Percentiles rank a stretch among this genome's conserved stretches.
Conservation (phyloP, 37 sponge, comb jelly and placozoan species). For the Dysidea cf. avara region DNA sequence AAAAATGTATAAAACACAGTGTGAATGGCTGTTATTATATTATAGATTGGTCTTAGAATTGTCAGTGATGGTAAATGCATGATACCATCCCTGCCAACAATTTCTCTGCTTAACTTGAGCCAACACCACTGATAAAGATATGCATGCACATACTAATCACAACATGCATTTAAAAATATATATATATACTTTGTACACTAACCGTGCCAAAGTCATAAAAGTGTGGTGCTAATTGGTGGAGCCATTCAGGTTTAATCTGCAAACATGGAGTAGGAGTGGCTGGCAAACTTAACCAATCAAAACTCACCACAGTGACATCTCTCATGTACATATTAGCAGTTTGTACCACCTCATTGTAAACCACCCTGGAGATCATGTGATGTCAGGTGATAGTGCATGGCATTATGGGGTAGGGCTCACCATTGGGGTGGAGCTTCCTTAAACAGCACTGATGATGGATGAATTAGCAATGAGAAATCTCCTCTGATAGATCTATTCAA, state of each 20-base stretch:
- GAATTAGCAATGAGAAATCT: conserved; percentile 71
- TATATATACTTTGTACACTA: conserved; percentile 18
- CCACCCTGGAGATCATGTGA: conserved; percentile 38
- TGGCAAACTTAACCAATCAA: background rate
- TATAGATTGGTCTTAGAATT: too few relatives aligned
- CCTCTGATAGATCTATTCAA: conserved; percentile 68
- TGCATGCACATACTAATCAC: background rate
- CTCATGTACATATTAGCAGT: conserved; percentile 78
- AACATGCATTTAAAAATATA: background rate
- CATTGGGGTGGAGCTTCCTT: conserved; percentile 60
- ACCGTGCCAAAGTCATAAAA: conserved; percentile 97
- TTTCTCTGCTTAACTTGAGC: too few relatives aligned
- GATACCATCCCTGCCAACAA: too few relatives aligned
- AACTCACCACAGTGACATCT: conserved; percentile 85
- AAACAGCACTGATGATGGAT: conserved; percentile 78
- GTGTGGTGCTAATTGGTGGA: conserved; percentile 90
- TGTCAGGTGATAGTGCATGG: background rate
- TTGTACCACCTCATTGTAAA: conserved; percentile 79
- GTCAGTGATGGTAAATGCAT: too few relatives aligned
- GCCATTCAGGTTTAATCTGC: conserved; percentile 93
- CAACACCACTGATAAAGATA: too few relatives aligned
- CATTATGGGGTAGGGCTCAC: conserved; percentile 35
- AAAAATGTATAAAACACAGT: background rate
- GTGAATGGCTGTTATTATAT: background rate
- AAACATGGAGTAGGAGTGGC: too few relatives aligned